Percentiles rank a stretch among this genome's conserved stretches.
Conservation (phyloP, 2,797 vertebrate species). For the Myripristis jacobus region DNA sequence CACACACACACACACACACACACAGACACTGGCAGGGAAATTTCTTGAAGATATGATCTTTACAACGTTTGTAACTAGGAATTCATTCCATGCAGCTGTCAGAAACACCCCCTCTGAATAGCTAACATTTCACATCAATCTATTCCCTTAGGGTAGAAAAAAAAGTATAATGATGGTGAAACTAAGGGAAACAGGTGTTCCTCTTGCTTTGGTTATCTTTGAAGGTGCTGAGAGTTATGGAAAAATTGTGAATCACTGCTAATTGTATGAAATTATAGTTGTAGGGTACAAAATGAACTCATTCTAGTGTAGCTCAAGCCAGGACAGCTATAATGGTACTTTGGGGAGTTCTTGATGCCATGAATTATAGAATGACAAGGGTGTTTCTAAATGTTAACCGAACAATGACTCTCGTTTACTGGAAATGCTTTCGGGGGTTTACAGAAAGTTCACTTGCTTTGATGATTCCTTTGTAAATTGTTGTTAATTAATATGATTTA, state of each 20-base stretch:
- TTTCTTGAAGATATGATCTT: constrained; percentile 68
- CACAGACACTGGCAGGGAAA: constrained; percentile 29
- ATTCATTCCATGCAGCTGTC: constrained; percentile 72
- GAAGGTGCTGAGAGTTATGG: constrained; percentile 62
- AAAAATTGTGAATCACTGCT: constrained; percentile 69
- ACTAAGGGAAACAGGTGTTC: constrained; percentile 81
- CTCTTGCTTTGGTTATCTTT: constrained; percentile 51
- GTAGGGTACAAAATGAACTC: constrained; percentile 57
- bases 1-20: not conserved
- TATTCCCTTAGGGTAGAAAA: constrained; percentile 67
- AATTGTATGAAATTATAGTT: constrained; percentile 76
- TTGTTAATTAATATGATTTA: constrained; percentile 39
- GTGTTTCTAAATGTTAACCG: constrained; percentile 38
- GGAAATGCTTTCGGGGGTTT: constrained; percentile 56
- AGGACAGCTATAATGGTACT: constrained; percentile 5
- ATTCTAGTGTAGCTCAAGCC: constrained; percentile 30
- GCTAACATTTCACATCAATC: constrained; percentile 73
- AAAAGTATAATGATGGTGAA: constrained; percentile 67
- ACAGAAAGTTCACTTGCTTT: constrained; percentile 38
- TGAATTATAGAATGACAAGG: constrained; percentile 44
- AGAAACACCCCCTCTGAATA: constrained; percentile 60
- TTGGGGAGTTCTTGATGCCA: constrained; percentile 30
- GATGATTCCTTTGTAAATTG: constrained; percentile 30
- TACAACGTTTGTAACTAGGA: constrained; percentile 69
- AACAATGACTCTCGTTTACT: constrained; percentile 55